phyloP scores from a whole-genome alignment of 2,888 invertebrate species.

The Colostygia pectinataria region DNA sequence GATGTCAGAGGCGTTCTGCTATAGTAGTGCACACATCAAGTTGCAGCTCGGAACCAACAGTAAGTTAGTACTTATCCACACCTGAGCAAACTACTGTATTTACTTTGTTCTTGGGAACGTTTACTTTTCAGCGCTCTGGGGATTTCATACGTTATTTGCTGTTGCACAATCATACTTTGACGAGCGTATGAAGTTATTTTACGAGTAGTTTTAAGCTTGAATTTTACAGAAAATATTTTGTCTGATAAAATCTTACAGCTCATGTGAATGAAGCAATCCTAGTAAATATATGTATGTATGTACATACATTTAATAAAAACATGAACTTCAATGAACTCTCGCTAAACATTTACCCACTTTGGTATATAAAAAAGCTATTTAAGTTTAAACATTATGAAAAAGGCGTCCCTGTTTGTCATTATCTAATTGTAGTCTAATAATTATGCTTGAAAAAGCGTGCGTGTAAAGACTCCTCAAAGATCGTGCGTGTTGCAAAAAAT shows the following conservation, averaged over 20 bases:
- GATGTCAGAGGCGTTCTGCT: no score
- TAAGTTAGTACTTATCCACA: conserved; percentile 48
- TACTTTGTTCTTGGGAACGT: conserved; percentile 35
- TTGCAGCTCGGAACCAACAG: conserved; percentile 36
- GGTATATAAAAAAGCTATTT: no score
- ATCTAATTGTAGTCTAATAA: no score
- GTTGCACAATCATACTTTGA: conserved; percentile 22
- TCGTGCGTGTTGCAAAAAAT: no score
- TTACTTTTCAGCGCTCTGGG: conserved; percentile 32
- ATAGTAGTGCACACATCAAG: conserved; percentile 14
- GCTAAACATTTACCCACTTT: no score
- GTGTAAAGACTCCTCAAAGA: no score
- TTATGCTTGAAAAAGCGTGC: no score
- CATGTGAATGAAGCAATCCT: conserved; percentile 1
- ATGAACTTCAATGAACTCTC: background rate
- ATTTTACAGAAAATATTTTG: conserved; percentile 1
- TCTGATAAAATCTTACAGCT: background rate
- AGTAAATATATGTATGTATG: no score
- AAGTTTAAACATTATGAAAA: no score
- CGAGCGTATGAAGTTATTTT: conserved; percentile 16
- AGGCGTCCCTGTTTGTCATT: no score
- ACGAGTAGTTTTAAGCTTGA: conserved; percentile 14
- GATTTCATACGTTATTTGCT: conserved; percentile 27
- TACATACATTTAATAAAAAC: background rate
- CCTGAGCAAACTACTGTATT: conserved; percentile 52